phyloP scores from a whole-genome alignment of 2,888 invertebrate species.

The Hofmannophila pseudospretella region DNA sequence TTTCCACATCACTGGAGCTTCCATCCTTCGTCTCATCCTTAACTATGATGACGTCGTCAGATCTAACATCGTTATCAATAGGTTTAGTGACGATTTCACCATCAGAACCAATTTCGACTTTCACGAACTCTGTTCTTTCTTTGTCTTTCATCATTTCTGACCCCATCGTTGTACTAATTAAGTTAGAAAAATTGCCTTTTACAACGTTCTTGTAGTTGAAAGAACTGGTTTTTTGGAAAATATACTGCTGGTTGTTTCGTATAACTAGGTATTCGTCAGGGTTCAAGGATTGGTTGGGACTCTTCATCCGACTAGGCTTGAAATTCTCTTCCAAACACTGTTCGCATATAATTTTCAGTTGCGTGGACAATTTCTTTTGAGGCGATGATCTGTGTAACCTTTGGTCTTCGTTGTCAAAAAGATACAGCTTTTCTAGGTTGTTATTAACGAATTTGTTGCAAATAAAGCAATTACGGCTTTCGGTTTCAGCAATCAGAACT shows the following conservation, averaged over 20 bases:
- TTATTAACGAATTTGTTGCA: slow-evolving; percentile 53
- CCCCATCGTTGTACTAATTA: too few species aligned
- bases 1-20: slow-evolving; percentile 60
- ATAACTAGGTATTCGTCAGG: slow-evolving; percentile 64
- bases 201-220: slow-evolving; percentile 17
- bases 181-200: slow-evolving; percentile 6
- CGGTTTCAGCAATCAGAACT: slow-evolving; percentile 39
- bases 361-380: slow-evolving; percentile 49
- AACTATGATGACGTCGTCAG: slow-evolving; percentile 41
- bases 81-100: slow-evolving; percentile 58
- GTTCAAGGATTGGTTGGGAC: slow-evolving; percentile 51
- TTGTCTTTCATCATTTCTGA: too few species aligned
- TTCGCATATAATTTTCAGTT: slow-evolving; percentile 62
- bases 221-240: slow-evolving; percentile 50
- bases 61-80: slow-evolving; percentile 34
- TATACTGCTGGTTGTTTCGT: slow-evolving; percentile 65
- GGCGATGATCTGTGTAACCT: slow-evolving; percentile 56
- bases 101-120: slow-evolving; percentile 64
- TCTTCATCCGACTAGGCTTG: slow-evolving; percentile 50
- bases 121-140: slow-evolving; percentile 48
- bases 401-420: slow-evolving; percentile 69
- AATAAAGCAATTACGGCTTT: slow-evolving; percentile 57
- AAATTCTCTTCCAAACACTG: slow-evolving; percentile 55
- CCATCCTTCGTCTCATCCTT: slow-evolving; percentile 36
- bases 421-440: slow-evolving; percentile 50